phyloP scores from a whole-genome alignment of 1,140 invertebrate genomes.

The Hirudo medicinalis region DNA sequence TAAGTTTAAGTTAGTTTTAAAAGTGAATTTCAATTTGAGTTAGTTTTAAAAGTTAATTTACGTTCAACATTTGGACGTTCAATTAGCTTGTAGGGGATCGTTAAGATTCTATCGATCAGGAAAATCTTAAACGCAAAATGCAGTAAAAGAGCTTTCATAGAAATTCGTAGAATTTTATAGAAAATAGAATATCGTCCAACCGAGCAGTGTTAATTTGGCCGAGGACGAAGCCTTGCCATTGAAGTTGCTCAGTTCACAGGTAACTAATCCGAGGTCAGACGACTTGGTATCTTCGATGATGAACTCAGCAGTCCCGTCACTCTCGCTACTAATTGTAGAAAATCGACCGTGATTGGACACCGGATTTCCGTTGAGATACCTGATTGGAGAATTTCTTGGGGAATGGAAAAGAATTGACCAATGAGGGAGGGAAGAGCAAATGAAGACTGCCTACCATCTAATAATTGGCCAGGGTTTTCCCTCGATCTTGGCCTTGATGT shows the following conservation, averaged over 20 bases:
- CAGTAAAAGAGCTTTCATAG: no score
- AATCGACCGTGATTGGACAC: not conserved
- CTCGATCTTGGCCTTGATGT: not conserved
- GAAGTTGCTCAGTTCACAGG: slow-evolving; percentile 2
- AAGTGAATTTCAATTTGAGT: no score
- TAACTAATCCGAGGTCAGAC: not conserved
- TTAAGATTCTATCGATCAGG: no score
- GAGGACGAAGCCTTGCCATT: not conserved
- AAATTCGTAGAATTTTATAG: not conserved
- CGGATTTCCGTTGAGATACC: not conserved
- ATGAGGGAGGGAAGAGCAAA: not conserved
- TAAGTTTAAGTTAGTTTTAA: no score
- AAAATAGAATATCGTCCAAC: not conserved
- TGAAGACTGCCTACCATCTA: not conserved
- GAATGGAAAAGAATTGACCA: not conserved
- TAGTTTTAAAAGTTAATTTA: no score
- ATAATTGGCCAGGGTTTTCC: slow-evolving; percentile 1
- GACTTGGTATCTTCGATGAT: not conserved
- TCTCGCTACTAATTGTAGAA: not conserved
- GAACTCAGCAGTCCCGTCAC: not conserved
- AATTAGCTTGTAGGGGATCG: no score
- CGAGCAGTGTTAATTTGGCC: not conserved
- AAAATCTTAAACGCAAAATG: not conserved
- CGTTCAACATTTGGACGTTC: no score
- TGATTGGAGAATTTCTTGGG: not conserved